Conservation (phyloP, 2,113 vertebrate species). For the Syngnathus typhle region DNA sequence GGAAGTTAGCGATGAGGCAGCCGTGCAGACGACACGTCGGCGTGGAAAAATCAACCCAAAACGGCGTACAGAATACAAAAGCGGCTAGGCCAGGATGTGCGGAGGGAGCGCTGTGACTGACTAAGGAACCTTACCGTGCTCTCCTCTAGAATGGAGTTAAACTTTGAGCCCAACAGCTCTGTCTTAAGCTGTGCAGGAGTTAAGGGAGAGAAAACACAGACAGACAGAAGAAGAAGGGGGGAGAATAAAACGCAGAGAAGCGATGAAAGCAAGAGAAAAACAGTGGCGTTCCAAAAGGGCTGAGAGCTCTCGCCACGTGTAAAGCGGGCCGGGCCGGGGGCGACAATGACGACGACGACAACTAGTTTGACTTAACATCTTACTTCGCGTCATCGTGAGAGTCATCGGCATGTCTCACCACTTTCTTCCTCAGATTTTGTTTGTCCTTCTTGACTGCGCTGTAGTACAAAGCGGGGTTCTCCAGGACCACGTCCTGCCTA, state of each 20-base stretch:
- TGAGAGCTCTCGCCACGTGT: slow-evolving; percentile 22
- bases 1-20: slow-evolving; percentile 51
- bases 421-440: slow-evolving; percentile 85
- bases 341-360: neutral
- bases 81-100: slow-evolving; percentile 40
- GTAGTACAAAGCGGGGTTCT: slow-evolving; percentile 82
- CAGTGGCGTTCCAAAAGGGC: slow-evolving; percentile 58
- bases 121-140: slow-evolving; percentile 76
- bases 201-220: slow-evolving; percentile 74
- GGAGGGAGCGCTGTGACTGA: slow-evolving; percentile 42
- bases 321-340: neutral
- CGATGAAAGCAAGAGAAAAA: slow-evolving; percentile 73
- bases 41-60: neutral
- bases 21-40: slow-evolving; percentile 46
- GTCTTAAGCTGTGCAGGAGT: slow-evolving; percentile 79
- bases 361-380: slow-evolving; percentile 1
- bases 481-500: slow-evolving; percentile 82
- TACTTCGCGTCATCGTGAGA: slow-evolving; percentile 2
- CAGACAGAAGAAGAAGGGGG: slow-evolving; percentile 36
- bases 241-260: slow-evolving; percentile 67
- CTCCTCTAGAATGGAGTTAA: slow-evolving; percentile 83
- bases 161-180: slow-evolving; percentile 82
- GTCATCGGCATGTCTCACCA: slow-evolving; percentile 77
- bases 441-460: slow-evolving; percentile 85
- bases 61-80: slow-evolving; percentile 45